Evolutionary conservation across 2,888 invertebrate species (phyloP).

Genomic region (Spilosoma lubricipeda): DNA sequence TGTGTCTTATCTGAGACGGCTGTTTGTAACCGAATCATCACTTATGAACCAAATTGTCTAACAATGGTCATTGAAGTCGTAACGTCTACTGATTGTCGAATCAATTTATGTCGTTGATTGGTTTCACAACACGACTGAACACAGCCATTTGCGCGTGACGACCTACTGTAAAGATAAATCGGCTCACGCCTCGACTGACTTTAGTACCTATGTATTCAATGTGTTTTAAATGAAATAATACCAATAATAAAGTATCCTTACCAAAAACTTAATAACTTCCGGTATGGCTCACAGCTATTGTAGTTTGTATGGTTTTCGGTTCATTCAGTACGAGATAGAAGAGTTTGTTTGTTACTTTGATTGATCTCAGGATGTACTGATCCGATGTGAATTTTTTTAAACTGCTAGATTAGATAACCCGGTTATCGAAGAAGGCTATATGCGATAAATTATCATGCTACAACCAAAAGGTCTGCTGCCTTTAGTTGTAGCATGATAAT

Average conservation of each 20-base stretch:
- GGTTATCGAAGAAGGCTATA: too few relatives aligned
- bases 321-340: background rate
- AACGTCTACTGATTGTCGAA: slow-evolving; percentile 6
- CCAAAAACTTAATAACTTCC: background rate
- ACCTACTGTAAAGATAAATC: background rate
- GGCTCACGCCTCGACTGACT: background rate
- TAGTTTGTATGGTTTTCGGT: background rate
- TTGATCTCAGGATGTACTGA: too few relatives aligned
- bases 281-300: background rate
- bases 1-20: background rate
- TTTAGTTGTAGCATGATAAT: too few relatives aligned
- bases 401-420: too few relatives aligned
- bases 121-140: slow-evolving; percentile 13
- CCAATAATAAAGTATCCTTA: background rate
- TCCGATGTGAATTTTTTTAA: too few relatives aligned
- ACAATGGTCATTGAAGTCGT: slow-evolving; percentile 20
- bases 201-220: background rate
- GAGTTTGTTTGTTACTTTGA: too few relatives aligned
- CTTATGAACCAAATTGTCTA: slow-evolving; percentile 22
- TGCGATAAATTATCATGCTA: too few relatives aligned
- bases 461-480: too few relatives aligned
- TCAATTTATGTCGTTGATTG: slow-evolving; percentile 16
- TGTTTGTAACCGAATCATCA: slow-evolving; percentile 2
- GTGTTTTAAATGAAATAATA: background rate
- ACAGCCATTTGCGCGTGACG: background rate